These are phyloP conservation scores for Coronaproctus castanopsis DNA, from an alignment of 2,888 invertebrate species.

Conservation along the genomic window DNA sequence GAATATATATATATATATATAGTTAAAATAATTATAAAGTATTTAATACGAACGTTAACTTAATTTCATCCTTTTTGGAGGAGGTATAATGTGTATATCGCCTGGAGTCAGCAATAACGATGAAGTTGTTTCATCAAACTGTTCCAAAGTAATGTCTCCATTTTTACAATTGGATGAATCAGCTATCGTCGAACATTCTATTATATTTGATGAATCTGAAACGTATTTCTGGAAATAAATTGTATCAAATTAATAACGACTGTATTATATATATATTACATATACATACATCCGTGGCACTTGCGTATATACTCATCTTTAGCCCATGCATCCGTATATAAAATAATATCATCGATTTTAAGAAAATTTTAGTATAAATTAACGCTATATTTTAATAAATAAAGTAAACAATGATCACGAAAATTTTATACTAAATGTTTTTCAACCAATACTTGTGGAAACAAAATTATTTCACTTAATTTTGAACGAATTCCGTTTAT, in stretches of 20 bases:
- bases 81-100: constrained; percentile 5
- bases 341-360: too few species aligned
- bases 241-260: too few species aligned
- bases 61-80: constrained; percentile 9
- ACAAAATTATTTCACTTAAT: too few species aligned
- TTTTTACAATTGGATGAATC: constrained; percentile 1
- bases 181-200: constrained; percentile 2
- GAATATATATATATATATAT: too few species aligned
- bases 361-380: too few species aligned
- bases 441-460: too few species aligned
- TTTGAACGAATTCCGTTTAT: too few species aligned
- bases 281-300: not conserved
- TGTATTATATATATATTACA: too few species aligned
- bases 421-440: too few species aligned
- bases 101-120: constrained; percentile 7
- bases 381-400: not conserved
- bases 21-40: too few species aligned
- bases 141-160: constrained; percentile 5
- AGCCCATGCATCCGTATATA: not conserved
- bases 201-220: constrained; percentile 2
- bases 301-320: not conserved
- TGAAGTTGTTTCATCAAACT: constrained; percentile 6
- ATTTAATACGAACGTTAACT: too few species aligned
- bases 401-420: too few species aligned
- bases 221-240: constrained; percentile 6